Base-by-base conservation (phyloP, 2,888 invertebrate genomes). In the Ischnura elegans region DNA sequence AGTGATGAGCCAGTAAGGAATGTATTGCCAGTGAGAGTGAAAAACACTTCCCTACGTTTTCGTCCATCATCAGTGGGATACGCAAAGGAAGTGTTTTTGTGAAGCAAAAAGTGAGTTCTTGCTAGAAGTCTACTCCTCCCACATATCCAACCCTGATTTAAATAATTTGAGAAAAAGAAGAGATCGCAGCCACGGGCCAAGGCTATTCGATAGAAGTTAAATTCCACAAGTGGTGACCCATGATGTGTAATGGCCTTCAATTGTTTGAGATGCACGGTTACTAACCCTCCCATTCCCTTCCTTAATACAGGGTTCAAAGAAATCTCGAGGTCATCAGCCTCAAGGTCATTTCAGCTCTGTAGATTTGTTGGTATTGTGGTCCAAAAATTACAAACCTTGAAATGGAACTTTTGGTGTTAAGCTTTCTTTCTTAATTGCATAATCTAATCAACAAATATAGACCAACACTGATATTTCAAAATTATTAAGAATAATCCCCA, bases 341-440 rank as follows among this genome's bases (percentile, higher is more conserved):
- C 90, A 61, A 42, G 61, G 55, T 90, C 90, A 90, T 61, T 66
- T 90, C 61, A 61, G 66, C 90, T 90, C 90, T 90, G 90, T 90
- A 90, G 90, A 90, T 90, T 90, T 90, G 90, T 90, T 90, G 90
- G 90, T 90, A 90, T 90, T 90, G 90, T 90, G 90, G 90, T 90
- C 90, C 90, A 90, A 90, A 90, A 90, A 90, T 90, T 90, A 90
- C 90, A 90, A 90, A 90, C 90, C 90, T 61, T 61, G 43, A 90
- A 87, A 90, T 43, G 61, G 90, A 90, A 90, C 90, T 90, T 25
- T 90, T 90, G 90, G 90, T 90, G 61, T 90, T 90, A 61, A 61
- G 90, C 90, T 90, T 90, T 90, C 90, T 90, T 90, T 90, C 90
- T 66, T 61, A 90, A 61, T 90, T 61, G 61, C 42, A 61, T 90